A percentile compares a stretch with the other conserved stretches of the same genome.
Evolutionary conservation across 2,797 vertebrate species (phyloP).

Genomic region (Rhynchonycteris naso): DNA sequence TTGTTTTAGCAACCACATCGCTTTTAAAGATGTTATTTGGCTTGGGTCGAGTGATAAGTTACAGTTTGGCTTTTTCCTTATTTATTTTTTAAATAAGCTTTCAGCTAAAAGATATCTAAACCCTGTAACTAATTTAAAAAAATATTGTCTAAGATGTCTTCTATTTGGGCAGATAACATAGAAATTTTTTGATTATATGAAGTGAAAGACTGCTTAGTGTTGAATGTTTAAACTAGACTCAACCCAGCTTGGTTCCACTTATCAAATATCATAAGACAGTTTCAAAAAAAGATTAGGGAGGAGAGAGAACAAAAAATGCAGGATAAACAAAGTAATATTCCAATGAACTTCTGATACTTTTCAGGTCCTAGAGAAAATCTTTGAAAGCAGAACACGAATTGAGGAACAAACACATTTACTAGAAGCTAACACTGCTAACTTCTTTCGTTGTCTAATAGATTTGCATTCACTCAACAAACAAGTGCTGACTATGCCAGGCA

Average conservation of each 20-base stretch:
- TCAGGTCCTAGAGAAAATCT: background rate
- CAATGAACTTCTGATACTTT: background rate
- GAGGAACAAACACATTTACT: background rate
- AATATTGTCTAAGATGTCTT: constrained; percentile 64
- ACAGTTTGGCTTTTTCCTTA: constrained; percentile 17
- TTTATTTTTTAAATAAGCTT: background rate
- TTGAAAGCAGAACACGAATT: background rate
- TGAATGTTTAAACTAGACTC: constrained; percentile 63
- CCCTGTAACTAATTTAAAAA: constrained; percentile 72
- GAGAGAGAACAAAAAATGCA: background rate
- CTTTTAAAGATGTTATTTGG: constrained; percentile 61
- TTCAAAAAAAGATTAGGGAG: background rate
- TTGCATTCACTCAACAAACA: constrained; percentile 10
- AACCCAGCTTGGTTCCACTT: constrained; percentile 34
- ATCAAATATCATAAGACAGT: constrained; percentile 38
- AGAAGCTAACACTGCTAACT: constrained; percentile 12
- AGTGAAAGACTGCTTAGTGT: constrained; percentile 54
- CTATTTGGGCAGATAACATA: constrained; percentile 54
- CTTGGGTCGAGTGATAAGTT: constrained; percentile 50
- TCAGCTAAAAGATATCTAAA: constrained; percentile 51
- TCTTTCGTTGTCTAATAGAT: constrained; percentile 35
- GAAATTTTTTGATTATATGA: constrained; percentile 54
- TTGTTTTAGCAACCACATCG: constrained; percentile 48
- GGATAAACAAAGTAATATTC: background rate
- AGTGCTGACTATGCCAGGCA: background rate